phyloP scores from a whole-genome alignment of 2,797 vertebrate species.

The Sebastiscus albofasciatus region DNA sequence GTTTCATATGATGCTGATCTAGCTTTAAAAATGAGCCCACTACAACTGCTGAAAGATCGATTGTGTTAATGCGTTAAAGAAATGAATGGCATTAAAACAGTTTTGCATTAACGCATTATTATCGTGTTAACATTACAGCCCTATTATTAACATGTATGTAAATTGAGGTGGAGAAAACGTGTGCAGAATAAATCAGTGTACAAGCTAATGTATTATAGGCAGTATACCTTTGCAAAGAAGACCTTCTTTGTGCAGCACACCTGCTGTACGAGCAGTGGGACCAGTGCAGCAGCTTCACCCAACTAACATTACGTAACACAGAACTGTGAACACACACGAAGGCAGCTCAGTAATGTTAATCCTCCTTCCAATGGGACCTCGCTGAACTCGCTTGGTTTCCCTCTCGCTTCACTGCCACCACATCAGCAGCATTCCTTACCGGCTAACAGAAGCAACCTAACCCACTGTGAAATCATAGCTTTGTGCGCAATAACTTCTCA shows the following conservation, averaged over 20 bases:
- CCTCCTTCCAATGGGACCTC: slow-evolving; percentile 52
- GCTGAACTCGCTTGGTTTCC: slow-evolving; percentile 53
- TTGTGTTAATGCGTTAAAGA: no score
- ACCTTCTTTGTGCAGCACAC: slow-evolving; percentile 21
- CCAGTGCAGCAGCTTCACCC: slow-evolving; percentile 42
- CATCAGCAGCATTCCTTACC: slow-evolving; percentile 50
- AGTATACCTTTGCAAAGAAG: neutral
- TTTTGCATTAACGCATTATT: no score
- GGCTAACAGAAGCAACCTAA: slow-evolving; percentile 2
- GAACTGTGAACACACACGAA: slow-evolving; percentile 55
- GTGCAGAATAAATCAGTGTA: neutral
- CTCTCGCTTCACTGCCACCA: slow-evolving; percentile 40
- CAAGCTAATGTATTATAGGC: neutral
- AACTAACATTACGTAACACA: slow-evolving; percentile 48
- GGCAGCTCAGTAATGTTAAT: slow-evolving; percentile 73
- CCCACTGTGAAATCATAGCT: slow-evolving; percentile 17
- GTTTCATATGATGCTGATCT: no score
- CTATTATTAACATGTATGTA: neutral
- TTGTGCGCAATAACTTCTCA: neutral
- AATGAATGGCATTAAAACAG: no score
- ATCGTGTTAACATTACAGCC: no score
- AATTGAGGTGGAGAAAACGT: neutral
- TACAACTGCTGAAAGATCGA: no score
- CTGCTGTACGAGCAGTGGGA: slow-evolving; percentile 33
- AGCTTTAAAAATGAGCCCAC: no score